These are phyloP conservation scores for Raphicerus campestris DNA, from an alignment of 2,113 vertebrate genomes.

Conservation along the genomic window DNA sequence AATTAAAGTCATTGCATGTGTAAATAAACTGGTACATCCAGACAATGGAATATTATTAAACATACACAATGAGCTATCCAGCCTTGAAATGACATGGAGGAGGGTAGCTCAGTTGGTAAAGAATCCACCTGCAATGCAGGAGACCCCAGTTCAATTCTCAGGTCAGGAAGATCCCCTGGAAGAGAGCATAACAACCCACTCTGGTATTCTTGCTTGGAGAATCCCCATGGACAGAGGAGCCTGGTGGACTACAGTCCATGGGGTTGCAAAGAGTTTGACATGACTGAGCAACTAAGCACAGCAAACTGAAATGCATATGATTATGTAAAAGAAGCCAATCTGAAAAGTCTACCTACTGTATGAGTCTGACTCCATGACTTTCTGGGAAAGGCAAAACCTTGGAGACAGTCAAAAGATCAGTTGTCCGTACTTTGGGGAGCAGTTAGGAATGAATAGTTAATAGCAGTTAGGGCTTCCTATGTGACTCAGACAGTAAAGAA, in stretches of 20 bases:
- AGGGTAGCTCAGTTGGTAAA: not conserved
- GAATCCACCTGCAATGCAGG: not conserved
- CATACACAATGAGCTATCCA: not conserved
- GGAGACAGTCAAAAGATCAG: not conserved
- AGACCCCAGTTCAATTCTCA: not conserved
- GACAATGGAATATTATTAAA: not conserved
- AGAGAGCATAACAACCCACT: not conserved
- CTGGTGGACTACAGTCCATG: not conserved
- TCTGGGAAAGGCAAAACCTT: no score
- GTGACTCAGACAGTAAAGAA: not conserved
- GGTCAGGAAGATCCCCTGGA: not conserved
- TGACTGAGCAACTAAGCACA: not conserved
- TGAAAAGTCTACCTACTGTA: not conserved
- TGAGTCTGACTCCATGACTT: not conserved
- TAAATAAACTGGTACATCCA: not conserved
- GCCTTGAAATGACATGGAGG: not conserved
- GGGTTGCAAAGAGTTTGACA: not conserved
- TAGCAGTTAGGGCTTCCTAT: not conserved
- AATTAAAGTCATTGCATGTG: not conserved
- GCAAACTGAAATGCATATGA: not conserved
- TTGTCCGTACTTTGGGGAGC: not conserved
- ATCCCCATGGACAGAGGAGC: not conserved
- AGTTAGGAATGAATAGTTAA: not conserved
- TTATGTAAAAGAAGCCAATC: not conserved
- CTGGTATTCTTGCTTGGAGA: not conserved